Conservation (phyloP, 2,113 vertebrate genomes). For the Erythrocebus patas region DNA sequence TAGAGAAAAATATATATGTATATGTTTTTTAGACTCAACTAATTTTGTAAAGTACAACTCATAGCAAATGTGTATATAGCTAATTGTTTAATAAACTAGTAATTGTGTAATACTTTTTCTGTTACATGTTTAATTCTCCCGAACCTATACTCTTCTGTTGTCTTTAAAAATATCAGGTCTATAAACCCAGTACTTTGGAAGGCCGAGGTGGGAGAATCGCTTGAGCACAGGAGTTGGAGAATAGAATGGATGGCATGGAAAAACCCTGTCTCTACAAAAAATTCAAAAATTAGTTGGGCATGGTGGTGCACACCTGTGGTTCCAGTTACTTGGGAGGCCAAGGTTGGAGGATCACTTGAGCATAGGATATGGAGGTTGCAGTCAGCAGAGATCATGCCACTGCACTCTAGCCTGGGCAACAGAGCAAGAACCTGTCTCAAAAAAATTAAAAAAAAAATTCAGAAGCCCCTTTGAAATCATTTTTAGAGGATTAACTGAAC, state of each 20-base stretch:
- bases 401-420: neutral
- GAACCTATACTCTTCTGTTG: neutral
- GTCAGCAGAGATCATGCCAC: neutral
- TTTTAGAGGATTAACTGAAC: neutral
- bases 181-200: neutral
- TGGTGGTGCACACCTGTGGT: neutral
- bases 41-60: neutral
- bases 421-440: neutral
- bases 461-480: neutral
- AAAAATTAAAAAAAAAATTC: neutral
- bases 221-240: neutral
- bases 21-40: neutral
- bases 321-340: neutral
- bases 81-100: neutral
- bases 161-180: neutral
- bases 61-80: neutral
- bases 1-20: neutral
- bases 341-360: neutral
- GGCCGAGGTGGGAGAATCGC: rapidly evolving
- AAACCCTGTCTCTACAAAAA: neutral
- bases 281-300: neutral
- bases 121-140: neutral
- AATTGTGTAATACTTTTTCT: neutral
- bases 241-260: neutral
- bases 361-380: neutral